Base-by-base conservation (phyloP, 1,140 invertebrate species). In the Euwallacea fornicatus region DNA sequence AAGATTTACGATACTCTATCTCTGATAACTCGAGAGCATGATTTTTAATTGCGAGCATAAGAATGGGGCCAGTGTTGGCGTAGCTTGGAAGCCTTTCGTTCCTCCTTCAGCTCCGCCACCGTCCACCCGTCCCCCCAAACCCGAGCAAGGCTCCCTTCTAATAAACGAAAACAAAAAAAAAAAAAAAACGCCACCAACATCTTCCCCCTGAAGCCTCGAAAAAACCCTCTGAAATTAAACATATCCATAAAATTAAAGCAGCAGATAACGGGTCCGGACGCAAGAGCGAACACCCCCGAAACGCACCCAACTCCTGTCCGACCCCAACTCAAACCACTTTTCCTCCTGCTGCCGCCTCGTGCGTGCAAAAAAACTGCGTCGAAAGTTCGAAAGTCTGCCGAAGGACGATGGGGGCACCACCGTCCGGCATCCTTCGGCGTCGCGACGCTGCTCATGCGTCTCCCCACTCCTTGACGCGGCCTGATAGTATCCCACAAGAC, bases 401-500 rank as follows among this genome's bases (percentile, higher is more conserved):
- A 74, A 76, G 76, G 73, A 76, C 73, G 74, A 72, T 67, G 73
- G 75, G 76, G 80, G 77, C 78, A 79, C 80, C 80, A 81, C 77
- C 74, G 69, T 50, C 75, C 80, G 79, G 80, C 79, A 80, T 80
- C 79, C 79, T 79, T 81, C n/a, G 71, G 76, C 80, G 79, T 78
- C 79, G 76, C 80, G 79, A 78, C 80, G 80, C 75, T 80, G 77
- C 79, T 80, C 80, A 81, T 81, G 80, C 80, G 80, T 81, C 78
- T 75, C 80, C 80, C 80, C 80, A 80, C 79, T 80, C 78, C 78
- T 76, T 79, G 79, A 77, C 79, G 78, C 79, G 76, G 78, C 79
- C 79, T 79, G 80, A 79, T 81, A 82, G 80, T 80, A 78, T 81
- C 77, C 78, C 77, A 79, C 77, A 81, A 82, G 80, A 80, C 76